Evolutionary conservation across 2,113 vertebrate genomes (phyloP), one percentile per base, ranked within the genome.

Genomic region (Trematomus loennbergii): DNA sequence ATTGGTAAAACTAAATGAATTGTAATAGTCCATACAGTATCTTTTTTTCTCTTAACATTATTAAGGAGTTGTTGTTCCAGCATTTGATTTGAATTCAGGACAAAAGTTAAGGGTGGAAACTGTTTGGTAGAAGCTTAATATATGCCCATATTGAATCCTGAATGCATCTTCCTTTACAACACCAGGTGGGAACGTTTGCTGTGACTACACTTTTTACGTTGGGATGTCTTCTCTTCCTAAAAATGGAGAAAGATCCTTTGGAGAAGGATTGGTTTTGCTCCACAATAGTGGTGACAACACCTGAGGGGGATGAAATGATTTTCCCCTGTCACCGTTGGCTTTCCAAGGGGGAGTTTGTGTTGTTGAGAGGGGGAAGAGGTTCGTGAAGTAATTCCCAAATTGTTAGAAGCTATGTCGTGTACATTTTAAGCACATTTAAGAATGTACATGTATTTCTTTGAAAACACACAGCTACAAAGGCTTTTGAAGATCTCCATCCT

Each of bases 311-410:
- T 15, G 66, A 66, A 8, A 49, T 86, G 12, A 62, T 83, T 43
- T 92, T 93, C 68, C 93, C 92, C 33, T 92, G 88, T 45, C 82
- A 91, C 81, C 65, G 64, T 9, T 92, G 92, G 89, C 25, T 91
- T 63, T 78, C 59, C 16, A 72, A 82, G 2, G 77, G 88, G 1
- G 81, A 85, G n/a, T 9, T 20, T 33, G 53, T 89, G 36, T 25
- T 72, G 33, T 18, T 91, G 15, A 62, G 87, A 60, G 86, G 88
- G 15, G 88, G 87, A 3, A 82, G 69, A 86, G 90, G 92, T 93
- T 16, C 5, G 54, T 43, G 18, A n/a, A 62, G 11, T 22, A 2
- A 58, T n/a, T n/a, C n/a, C n/a, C n/a, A n/a, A n/a, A n/a, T 22
- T 43, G 1, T 10, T 16, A 54, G 18, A 9, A 16, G 12, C 11